Percentiles rank a stretch among this genome's conserved stretches.
phyloP scores from a whole-genome alignment of 2,888 invertebrate species.

The Heliconius aoede region DNA sequence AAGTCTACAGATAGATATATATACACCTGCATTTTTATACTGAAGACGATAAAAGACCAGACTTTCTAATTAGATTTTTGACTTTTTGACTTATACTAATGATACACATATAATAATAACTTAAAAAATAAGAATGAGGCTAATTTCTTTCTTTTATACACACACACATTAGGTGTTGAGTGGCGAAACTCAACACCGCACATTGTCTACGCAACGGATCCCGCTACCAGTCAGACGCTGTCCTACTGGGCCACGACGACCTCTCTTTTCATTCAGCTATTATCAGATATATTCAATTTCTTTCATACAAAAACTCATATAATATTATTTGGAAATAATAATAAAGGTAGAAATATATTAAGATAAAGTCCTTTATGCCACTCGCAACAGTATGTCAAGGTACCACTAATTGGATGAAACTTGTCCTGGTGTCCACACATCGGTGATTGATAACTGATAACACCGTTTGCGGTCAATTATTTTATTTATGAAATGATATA shows the following conservation, averaged over 20 bases:
- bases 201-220: not conserved
- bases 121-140: no score
- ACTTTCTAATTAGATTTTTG: no score
- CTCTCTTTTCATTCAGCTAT: not conserved
- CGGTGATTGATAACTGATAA: slow-evolving; percentile 45
- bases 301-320: not conserved
- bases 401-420: slow-evolving; percentile 42
- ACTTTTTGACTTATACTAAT: no score
- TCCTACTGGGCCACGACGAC: not conserved
- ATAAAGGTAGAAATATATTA: not conserved
- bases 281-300: not conserved
- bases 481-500: slow-evolving; percentile 12
- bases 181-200: not conserved
- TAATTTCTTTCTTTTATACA: no score
- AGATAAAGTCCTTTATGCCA: slow-evolving; percentile 28
- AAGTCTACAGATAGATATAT: no score
- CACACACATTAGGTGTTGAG: no score
- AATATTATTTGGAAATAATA: slow-evolving; percentile 1
- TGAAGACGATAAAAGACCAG: no score
- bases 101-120: no score
- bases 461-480: slow-evolving; percentile 24
- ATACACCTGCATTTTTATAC: no score
- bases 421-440: slow-evolving; percentile 37
- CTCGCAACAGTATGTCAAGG: slow-evolving; percentile 37
- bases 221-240: not conserved